Evolutionary conservation across 2,797 vertebrate species (phyloP).

Genomic region (Neopelma chrysocephalum): DNA sequence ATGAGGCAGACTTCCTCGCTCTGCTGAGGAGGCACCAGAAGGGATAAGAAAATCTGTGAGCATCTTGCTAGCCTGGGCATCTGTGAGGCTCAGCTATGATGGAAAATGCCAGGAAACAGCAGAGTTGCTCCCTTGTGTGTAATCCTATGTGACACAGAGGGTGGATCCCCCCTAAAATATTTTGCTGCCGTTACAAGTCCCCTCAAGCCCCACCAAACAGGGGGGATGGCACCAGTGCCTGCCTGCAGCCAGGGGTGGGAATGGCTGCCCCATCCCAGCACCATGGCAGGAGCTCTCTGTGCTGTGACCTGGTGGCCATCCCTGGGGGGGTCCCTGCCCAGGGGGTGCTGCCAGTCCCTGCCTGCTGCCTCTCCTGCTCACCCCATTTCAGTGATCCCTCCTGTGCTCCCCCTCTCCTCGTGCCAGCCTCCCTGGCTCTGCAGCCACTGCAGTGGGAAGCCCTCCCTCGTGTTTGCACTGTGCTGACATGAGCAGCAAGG

Average conservation of each 20-base stretch:
- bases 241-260: background rate
- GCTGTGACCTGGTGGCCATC: background rate
- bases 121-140: background rate
- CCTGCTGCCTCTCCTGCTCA: background rate
- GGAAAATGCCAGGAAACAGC: background rate
- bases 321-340: background rate
- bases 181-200: background rate
- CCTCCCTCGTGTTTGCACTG: background rate
- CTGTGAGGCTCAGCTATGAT: background rate
- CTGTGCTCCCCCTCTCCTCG: background rate
- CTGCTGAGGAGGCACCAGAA: background rate
- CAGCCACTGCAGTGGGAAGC: background rate
- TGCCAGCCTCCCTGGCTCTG: background rate
- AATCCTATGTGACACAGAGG: background rate
- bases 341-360: background rate
- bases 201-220: background rate
- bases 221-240: background rate
- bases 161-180: background rate
- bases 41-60: background rate
- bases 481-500: background rate
- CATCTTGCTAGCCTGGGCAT: background rate
- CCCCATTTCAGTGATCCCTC: background rate
- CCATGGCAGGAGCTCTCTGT: fast-evolving
- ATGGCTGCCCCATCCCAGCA: background rate
- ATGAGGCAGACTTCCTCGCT: background rate